Percentiles rank a stretch among this genome's conserved stretches.
Evolutionary conservation across 1,140 invertebrate species (phyloP).

Genomic region (Drosophila ambigua): DNA sequence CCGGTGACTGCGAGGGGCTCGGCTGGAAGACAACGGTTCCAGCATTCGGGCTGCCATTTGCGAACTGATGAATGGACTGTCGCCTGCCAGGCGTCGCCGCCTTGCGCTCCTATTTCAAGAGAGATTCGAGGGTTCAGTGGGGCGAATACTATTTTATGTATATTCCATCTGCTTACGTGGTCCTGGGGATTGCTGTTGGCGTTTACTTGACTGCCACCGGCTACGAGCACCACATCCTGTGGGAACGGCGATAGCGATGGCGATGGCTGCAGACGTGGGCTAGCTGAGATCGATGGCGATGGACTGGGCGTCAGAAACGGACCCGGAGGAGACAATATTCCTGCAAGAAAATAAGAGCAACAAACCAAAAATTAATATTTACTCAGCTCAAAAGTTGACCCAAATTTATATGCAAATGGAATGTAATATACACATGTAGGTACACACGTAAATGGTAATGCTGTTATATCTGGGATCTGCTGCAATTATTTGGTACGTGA

Average conservation of each 20-base stretch:
- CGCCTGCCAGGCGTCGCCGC: conserved; percentile 83
- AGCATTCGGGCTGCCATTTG: conserved; percentile 83
- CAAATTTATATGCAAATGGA: conserved; percentile 29
- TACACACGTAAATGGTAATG: background rate
- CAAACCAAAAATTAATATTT: conserved; percentile 29
- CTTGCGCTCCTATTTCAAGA: conserved; percentile 75
- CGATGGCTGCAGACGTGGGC: conserved; percentile 83
- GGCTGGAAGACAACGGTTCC: conserved; percentile 83
- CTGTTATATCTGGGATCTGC: conserved; percentile 25
- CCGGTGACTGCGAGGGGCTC: conserved; percentile 83
- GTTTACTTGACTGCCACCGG: conserved; percentile 80
- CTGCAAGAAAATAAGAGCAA: conserved; percentile 51
- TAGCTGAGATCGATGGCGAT: conserved; percentile 84
- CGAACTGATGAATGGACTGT: conserved; percentile 83
- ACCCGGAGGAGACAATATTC: conserved; percentile 84
- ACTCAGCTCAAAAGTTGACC: conserved; percentile 33
- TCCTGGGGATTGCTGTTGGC: conserved; percentile 82
- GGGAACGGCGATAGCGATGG: conserved; percentile 83
- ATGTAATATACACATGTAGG: conserved; percentile 2
- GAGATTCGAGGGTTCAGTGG: conserved; percentile 5
- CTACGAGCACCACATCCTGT: conserved; percentile 83
- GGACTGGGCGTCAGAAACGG: conserved; percentile 84
- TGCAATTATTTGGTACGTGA: conserved; percentile 49
- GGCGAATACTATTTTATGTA: background rate
- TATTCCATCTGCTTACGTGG: conserved; percentile 62